Conservation (phyloP, 2,888 invertebrate species). For the Pseudeuparius sepicola region DNA sequence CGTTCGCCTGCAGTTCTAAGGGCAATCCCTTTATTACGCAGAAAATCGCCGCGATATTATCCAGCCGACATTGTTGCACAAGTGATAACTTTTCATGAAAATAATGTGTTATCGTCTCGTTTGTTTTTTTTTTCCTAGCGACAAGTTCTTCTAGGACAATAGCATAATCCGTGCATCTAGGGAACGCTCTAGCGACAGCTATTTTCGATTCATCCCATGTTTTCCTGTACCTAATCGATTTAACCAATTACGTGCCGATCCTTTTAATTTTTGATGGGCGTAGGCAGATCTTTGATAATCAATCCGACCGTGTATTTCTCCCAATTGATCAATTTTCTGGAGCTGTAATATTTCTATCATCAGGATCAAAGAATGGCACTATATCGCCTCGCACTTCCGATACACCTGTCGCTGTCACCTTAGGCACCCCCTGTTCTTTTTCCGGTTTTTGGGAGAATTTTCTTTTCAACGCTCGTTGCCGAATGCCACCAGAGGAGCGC, state of each 20-base stretch:
- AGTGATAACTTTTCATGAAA: constrained; percentile 26
- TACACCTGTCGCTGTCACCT: too few relatives aligned
- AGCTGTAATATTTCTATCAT: too few relatives aligned
- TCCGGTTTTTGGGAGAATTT: too few relatives aligned
- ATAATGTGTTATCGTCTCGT: constrained; percentile 30
- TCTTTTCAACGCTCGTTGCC: too few relatives aligned
- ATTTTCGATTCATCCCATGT: constrained; percentile 29
- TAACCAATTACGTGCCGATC: constrained; percentile 19
- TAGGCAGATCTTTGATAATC: too few relatives aligned
- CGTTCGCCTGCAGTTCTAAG: constrained; percentile 20
- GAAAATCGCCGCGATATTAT: constrained; percentile 19
- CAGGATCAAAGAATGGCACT: too few relatives aligned
- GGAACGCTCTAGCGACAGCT: constrained; percentile 21
- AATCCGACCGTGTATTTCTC: too few relatives aligned
- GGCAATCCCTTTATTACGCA: constrained; percentile 21
- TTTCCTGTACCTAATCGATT: constrained; percentile 21
- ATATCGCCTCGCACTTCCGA: too few relatives aligned
- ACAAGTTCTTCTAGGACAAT: constrained; percentile 28
- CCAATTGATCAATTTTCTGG: too few relatives aligned
- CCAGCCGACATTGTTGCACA: constrained; percentile 19
- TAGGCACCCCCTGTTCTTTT: too few relatives aligned
- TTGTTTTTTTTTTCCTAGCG: constrained; percentile 21
- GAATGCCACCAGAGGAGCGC: too few relatives aligned
- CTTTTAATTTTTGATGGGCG: constrained; percentile 18
- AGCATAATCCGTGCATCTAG: constrained; percentile 26